Evolutionary conservation across 2,797 vertebrate species (phyloP), one percentile per base, ranked within the genome.

Genomic region (Podargus strigoides): DNA sequence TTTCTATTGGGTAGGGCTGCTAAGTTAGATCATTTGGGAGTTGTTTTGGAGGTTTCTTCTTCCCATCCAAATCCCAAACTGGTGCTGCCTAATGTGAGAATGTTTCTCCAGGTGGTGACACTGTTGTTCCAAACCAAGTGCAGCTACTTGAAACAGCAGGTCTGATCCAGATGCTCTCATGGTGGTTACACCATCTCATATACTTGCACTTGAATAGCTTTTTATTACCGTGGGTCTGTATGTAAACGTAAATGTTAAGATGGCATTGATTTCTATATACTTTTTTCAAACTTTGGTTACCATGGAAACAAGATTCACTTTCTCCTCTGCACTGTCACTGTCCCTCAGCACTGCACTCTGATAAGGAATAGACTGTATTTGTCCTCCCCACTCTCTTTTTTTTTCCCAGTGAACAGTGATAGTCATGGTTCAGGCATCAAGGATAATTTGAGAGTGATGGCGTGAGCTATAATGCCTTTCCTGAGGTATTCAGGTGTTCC

Each of bases 281-380:
- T 85, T 88, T 72, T 80, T 78, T 60, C 94, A 91, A 96, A 96
- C 96, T 96, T 96, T 55, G 32, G 94, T 97, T 94, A 50, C 96
- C 86, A 72, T 92, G 89, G 96, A 60, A 94, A 94, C 96, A 64
- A 62, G 89, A 90, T 91, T 84, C 63, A 28, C 84, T 89, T 94
- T 96, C 89, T 91, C 80, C 75, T 87, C 74, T 74, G 1, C 24
- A 17, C 81, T 20, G 69, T 66, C 3, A 7, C 87, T 87, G 91
- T 56, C 62, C 85, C 90, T 81, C 78, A 34, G 90, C 64, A 0
- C 75, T 53, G 82, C 32, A 0, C 62, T 72, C 73, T 21, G 84
- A 32, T 23, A 44, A 82, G 59, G 80, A 85, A 12, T 5, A 41
- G 68, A 18, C 62, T 41, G 46, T 26, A 18, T 80, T 86, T 87